Percentiles rank a stretch among this genome's conserved stretches.
Evolutionary conservation across 2,113 vertebrate genomes (phyloP).

Genomic region (Passer domesticus): DNA sequence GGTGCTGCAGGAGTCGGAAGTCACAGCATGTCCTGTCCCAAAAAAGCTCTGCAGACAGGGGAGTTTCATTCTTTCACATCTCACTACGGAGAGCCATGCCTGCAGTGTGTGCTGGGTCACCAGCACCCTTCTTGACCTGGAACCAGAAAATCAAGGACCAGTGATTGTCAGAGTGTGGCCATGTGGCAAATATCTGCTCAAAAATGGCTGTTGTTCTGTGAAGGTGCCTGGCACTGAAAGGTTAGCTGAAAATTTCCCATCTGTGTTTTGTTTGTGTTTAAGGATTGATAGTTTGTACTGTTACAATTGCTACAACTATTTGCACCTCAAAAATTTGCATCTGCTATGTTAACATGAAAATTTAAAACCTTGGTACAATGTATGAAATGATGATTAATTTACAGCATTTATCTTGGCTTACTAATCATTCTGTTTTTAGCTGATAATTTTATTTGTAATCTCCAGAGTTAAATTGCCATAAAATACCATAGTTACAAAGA

Average conservation of each 20-base stretch:
- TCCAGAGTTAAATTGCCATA: conserved; percentile 62
- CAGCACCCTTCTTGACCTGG: fast-evolving
- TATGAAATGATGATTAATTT: conserved; percentile 57
- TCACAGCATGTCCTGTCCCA: background rate
- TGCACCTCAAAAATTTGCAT: conserved; percentile 18
- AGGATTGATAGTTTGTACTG: background rate
- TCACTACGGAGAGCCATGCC: background rate
- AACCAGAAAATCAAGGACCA: background rate
- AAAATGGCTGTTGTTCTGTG: background rate
- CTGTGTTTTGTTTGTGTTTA: background rate
- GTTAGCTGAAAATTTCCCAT: background rate
- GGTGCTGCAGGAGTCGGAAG: background rate
- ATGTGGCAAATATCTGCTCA: background rate
- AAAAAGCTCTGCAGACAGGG: background rate
- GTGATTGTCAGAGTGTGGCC: background rate
- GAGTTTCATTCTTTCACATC: background rate
- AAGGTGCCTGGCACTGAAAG: background rate
- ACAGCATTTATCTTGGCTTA: conserved; percentile 53
- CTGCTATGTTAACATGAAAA: background rate
- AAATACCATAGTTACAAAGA: conserved; percentile 58
- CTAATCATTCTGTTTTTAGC: conserved; percentile 51
- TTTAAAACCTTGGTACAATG: background rate
- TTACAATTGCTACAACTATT: background rate
- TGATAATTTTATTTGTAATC: conserved; percentile 66
- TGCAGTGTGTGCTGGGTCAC: background rate